Evolutionary conservation across 2,797 vertebrate species (phyloP).

Genomic region (Neosilurus mollespiculum): DNA sequence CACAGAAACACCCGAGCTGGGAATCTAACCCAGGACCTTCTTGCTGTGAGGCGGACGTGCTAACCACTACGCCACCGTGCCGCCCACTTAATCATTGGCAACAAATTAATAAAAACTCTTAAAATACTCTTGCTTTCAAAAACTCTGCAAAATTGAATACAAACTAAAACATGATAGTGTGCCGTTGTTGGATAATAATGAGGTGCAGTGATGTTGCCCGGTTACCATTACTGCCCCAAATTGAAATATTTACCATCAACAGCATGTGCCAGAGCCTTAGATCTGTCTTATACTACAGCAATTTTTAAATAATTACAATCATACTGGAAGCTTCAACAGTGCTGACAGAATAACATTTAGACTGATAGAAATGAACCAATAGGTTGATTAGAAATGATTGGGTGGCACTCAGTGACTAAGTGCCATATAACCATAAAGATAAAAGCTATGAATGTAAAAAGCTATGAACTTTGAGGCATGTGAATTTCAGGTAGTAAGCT

Average conservation of each 20-base stretch:
- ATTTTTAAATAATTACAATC: not conserved
- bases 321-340: not conserved
- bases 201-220: not conserved
- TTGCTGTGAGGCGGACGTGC: too few species aligned
- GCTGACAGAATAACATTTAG: not conserved
- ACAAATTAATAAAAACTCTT: not conserved
- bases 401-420: not conserved
- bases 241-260: not conserved
- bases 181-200: not conserved
- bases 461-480: not conserved
- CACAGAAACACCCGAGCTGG: too few species aligned
- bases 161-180: not conserved
- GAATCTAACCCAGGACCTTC: too few species aligned
- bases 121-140: not conserved
- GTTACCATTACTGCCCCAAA: not conserved
- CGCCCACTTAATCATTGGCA: not conserved
- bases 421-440: not conserved
- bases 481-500: conserved; percentile 11
- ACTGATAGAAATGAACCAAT: not conserved
- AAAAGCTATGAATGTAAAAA: not conserved
- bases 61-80: too few species aligned
- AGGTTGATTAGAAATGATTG: not conserved
- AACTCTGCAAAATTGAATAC: not conserved
- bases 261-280: not conserved
- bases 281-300: too few species aligned